phyloP scores from a whole-genome alignment of 30 jellyfish, hydroid and myxozoan genomes.

The Turritopsis rubra region DNA sequence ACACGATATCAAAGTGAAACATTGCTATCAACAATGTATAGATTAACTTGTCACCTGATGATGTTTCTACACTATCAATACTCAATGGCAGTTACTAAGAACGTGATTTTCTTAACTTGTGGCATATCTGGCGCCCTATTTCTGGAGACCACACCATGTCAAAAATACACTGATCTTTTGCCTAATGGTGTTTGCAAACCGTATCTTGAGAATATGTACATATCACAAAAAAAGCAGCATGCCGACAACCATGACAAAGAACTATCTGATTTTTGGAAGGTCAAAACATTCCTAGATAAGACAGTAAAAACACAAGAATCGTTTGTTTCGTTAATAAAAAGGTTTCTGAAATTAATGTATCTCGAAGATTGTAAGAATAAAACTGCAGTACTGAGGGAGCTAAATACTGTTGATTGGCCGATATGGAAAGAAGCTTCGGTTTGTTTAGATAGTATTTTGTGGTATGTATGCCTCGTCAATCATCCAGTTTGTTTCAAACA shows the following conservation, averaged over 20 bases:
- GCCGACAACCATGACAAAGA: neutral
- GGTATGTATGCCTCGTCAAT: neutral
- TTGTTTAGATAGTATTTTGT: neutral
- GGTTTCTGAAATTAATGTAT: neutral
- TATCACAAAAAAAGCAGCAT: neutral
- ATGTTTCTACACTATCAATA: neutral
- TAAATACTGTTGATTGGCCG: neutral
- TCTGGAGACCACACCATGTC: neutral
- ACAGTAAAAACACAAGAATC: neutral
- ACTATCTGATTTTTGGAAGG: neutral
- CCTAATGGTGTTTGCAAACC: neutral
- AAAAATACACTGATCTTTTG: neutral
- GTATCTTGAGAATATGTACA: neutral
- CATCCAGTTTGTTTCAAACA: neutral
- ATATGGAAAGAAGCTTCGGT: neutral
- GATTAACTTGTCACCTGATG: neutral
- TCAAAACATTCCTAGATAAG: neutral
- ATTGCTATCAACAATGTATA: no score
- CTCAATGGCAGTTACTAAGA: neutral
- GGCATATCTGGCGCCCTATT: neutral
- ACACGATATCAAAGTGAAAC: no score
- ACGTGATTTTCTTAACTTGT: neutral
- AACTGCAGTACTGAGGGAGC: neutral
- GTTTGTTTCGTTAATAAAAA: neutral
- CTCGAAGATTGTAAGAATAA: neutral